A percentile compares a stretch with the other conserved stretches of the same genome.
These are phyloP conservation scores for Piliocolobus tephrosceles DNA, from an alignment of 2,113 vertebrate genomes.

Conservation along the genomic window DNA sequence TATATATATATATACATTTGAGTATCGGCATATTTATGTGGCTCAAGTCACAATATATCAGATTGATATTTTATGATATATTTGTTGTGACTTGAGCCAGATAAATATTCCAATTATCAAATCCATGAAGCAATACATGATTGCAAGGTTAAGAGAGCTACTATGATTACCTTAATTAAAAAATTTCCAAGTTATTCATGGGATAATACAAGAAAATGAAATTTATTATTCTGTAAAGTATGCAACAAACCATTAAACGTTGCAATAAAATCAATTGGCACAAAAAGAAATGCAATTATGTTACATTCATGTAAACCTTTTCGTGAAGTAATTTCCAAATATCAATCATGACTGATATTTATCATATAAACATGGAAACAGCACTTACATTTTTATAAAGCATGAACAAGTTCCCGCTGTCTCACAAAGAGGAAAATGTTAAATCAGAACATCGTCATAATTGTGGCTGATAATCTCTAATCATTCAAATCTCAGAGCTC, in stretches of 20 bases:
- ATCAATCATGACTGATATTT: constrained; percentile 52
- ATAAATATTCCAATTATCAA: constrained; percentile 63
- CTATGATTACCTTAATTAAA: constrained; percentile 83
- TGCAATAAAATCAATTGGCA: constrained; percentile 83
- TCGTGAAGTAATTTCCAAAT: constrained; percentile 73
- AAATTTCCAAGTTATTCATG: constrained; percentile 84
- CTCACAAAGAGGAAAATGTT: constrained; percentile 37
- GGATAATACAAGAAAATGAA: constrained; percentile 80
- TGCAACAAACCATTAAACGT: constrained; percentile 84
- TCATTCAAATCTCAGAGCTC: neutral
- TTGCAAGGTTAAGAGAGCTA: constrained; percentile 73
- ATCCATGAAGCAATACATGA: constrained; percentile 68
- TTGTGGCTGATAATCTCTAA: constrained; percentile 1
- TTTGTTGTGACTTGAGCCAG: constrained; percentile 34
- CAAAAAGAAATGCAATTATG: constrained; percentile 82
- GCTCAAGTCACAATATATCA: neutral
- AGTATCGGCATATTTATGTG: neutral
- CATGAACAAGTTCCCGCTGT: neutral
- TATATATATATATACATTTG: neutral
- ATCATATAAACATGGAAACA: constrained; percentile 54
- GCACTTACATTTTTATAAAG: constrained; percentile 27
- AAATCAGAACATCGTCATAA: constrained; percentile 48
- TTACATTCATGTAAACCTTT: constrained; percentile 76
- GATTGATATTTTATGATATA: neutral
- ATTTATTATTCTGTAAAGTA: constrained; percentile 84